These are phyloP conservation scores for Zoanthus sociatus DNA, from an alignment of 92 coral and sea anemone species.

Conservation along the genomic window DNA sequence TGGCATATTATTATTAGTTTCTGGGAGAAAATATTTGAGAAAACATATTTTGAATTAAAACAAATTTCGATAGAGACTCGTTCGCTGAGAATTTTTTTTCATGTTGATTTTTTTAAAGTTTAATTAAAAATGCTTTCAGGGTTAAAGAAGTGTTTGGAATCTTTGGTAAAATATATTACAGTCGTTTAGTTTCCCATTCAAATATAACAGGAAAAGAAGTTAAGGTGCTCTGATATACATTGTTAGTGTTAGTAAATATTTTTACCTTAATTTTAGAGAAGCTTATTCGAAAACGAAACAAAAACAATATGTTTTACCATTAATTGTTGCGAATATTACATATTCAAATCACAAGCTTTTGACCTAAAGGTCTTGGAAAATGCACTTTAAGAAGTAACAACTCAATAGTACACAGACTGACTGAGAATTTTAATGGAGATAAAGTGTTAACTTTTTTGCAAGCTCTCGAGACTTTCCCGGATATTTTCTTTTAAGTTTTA, in stretches of 20 bases:
- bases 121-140: no score
- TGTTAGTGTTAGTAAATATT: background rate
- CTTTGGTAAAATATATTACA: no score
- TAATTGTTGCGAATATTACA: background rate
- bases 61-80: no score
- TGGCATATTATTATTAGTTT: background rate
- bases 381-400: background rate
- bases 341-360: conserved; percentile 7
- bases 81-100: no score
- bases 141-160: no score
- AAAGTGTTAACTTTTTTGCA: background rate
- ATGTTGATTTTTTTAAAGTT: no score
- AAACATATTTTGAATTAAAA: background rate
- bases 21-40: background rate
- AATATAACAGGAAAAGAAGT: no score
- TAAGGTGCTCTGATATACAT: background rate
- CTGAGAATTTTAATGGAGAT: background rate
- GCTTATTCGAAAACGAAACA: background rate
- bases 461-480: background rate
- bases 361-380: background rate
- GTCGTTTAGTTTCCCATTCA: no score
- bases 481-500: background rate
- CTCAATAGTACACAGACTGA: background rate
- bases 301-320: background rate
- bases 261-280: background rate